phyloP scores from a whole-genome alignment of 1,140 invertebrate species.

The Diachasma alloeum region DNA sequence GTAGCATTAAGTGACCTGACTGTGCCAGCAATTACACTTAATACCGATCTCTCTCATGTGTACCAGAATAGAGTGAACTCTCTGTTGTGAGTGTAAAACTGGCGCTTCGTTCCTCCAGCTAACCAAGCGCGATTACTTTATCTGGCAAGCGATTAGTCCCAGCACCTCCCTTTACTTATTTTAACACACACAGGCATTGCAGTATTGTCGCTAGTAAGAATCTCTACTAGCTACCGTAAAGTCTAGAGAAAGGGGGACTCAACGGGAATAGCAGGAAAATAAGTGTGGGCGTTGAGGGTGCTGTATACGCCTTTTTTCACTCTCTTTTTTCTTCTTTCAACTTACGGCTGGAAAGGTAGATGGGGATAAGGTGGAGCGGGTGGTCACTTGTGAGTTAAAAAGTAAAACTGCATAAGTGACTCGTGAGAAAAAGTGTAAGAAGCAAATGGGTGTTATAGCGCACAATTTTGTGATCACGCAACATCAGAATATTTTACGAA shows the following conservation, averaged over 20 bases:
- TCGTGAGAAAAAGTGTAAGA: neutral
- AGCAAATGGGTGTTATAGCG: neutral
- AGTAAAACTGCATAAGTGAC: neutral
- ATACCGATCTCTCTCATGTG: too few relatives aligned
- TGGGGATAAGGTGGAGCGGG: neutral
- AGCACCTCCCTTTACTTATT: neutral
- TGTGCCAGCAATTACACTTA: too few relatives aligned
- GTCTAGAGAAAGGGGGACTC: too few relatives aligned
- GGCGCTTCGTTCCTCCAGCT: slow-evolving; percentile 14
- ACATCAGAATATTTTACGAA: neutral
- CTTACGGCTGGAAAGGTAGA: neutral
- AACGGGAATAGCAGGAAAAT: too few relatives aligned
- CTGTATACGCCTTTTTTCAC: too few relatives aligned
- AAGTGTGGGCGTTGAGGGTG: too few relatives aligned
- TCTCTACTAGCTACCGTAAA: too few relatives aligned
- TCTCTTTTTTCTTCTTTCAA: neutral
- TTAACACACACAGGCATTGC: neutral
- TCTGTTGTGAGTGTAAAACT: too few relatives aligned
- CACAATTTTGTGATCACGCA: neutral
- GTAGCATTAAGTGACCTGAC: too few relatives aligned
- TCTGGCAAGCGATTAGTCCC: slow-evolving; percentile 18
- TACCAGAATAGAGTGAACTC: too few relatives aligned
- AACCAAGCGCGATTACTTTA: slow-evolving; percentile 32
- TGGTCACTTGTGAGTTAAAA: neutral
- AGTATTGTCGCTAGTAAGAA: too few relatives aligned